Evolutionary conservation across 2,888 invertebrate species (phyloP).

Genomic region (Ischnus inquisitorius): DNA sequence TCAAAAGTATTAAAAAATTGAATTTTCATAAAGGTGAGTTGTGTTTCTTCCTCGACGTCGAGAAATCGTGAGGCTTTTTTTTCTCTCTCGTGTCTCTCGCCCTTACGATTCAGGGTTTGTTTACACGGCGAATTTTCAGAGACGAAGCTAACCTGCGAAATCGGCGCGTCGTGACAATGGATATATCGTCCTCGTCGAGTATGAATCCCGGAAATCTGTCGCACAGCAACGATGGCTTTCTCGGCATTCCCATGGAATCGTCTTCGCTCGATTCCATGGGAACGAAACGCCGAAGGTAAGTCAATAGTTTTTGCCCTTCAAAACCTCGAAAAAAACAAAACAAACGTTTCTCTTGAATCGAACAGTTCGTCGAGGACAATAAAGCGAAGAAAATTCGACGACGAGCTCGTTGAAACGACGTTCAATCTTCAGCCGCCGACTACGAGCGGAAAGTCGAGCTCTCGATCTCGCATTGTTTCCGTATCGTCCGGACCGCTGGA

Average conservation of each 20-base stretch:
- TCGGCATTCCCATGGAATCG: constrained; percentile 81
- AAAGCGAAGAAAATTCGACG: constrained; percentile 97
- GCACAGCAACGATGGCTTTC: constrained; percentile 78
- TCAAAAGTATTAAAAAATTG: neutral
- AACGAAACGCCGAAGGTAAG: constrained; percentile 83
- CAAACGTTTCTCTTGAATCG: neutral
- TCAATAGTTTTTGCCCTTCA: neutral
- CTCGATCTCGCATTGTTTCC: constrained; percentile 81
- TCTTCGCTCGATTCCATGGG: constrained; percentile 79
- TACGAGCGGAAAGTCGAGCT: constrained; percentile 80
- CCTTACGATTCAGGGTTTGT: neutral
- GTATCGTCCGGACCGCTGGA: constrained; percentile 80
- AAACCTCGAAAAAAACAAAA: neutral
- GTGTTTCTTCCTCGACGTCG: neutral
- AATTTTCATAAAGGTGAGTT: neutral
- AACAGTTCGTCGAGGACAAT: constrained; percentile 96
- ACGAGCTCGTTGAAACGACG: constrained; percentile 95
- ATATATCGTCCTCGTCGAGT: constrained; percentile 77
- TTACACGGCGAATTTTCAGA: constrained; percentile 1
- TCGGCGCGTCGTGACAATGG: constrained; percentile 64
- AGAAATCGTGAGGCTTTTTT: neutral
- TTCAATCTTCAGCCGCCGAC: constrained; percentile 84
- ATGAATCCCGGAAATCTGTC: constrained; percentile 76
- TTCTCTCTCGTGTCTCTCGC: neutral
- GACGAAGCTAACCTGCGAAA: constrained; percentile 26